Evolutionary conservation across 2,113 vertebrate species (phyloP), one percentile per base, ranked within the genome.

Genomic region (Geococcyx californianus): DNA sequence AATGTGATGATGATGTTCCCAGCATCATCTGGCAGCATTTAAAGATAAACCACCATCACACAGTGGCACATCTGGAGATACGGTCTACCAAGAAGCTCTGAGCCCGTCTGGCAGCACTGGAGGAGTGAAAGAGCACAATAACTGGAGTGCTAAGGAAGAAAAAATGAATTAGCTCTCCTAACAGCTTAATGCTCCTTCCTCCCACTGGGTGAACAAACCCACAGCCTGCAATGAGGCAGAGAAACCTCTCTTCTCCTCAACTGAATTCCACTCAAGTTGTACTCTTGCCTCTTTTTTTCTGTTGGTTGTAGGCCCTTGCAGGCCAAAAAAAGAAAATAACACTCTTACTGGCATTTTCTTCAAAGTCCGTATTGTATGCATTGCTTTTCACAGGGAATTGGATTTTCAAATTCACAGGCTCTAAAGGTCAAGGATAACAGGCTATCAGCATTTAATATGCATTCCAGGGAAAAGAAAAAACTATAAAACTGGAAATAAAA

Each of bases 381-480:
- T 93, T 85, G 58, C 75, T 96, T 92, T 96, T 97, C 95, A 93
- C 40, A 16, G 77, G 87, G 95, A 97, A 97, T 91, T 96, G 93
- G 95, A 97, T 97, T 98, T 97, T 97, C 95, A 94, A 84, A 95
- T 90, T 94, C 93, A 82, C 68, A 77, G 44, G 75, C 74, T 93
- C 83, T 85, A 97, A 97, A 96, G 95, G 95, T 94, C 88, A 84
- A 87, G 94, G 96, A 97, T 97, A 97, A 98, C 93, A 96, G 94
- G 94, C 96, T 98, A 97, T 96, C 69, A 93, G 75, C 60, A 6
- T 91, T 97, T 96, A 96, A 96, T 97, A 83, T 78, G 95, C 90
- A 95, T 94, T 97, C 93, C 62, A 90, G 67, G 90, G 87, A 84
- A 88, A 89, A 88, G 42, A 89, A 40, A 91, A 84, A 70, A 38